A percentile compares a stretch with the other conserved stretches of the same genome.
Conservation (phyloP, 2,888 invertebrate genomes). For the Drosophila anomalata region DNA sequence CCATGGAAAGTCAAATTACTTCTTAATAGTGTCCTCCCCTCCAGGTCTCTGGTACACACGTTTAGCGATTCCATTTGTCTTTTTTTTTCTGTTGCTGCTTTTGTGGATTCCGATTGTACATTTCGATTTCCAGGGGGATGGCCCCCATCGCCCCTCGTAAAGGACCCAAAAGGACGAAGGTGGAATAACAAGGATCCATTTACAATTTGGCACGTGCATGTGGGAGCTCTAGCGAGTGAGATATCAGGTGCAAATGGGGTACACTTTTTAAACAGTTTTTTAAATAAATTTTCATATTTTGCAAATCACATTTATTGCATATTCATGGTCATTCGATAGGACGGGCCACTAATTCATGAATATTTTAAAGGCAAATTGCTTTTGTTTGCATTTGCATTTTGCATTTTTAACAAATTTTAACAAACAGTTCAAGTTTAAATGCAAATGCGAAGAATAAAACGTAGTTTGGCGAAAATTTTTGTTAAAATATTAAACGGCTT, state of each 20-base stretch:
- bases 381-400: conserved; percentile 55
- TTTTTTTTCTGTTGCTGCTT: not conserved
- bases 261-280: conserved; percentile 16
- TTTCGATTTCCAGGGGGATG: conserved; percentile 25
- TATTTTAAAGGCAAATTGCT: conserved; percentile 71
- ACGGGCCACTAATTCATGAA: conserved; percentile 58
- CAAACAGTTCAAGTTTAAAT: conserved; percentile 44
- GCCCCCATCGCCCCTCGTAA: not conserved
- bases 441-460: conserved; percentile 18
- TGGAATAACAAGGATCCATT: conserved; percentile 54
- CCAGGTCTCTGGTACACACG: conserved; percentile 11
- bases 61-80: conserved; percentile 35
- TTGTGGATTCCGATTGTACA: conserved; percentile 35
- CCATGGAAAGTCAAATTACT: conserved; percentile 23
- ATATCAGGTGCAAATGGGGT: conserved; percentile 46
- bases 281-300: conserved; percentile 15
- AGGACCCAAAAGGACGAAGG: conserved; percentile 5
- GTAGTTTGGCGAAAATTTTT: conserved; percentile 31
- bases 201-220: conserved; percentile 62
- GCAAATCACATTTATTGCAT: conserved; percentile 62
- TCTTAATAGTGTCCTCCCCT: conserved; percentile 11
- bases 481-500: conserved; percentile 35
- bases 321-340: conserved; percentile 59
- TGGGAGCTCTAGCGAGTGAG: not conserved
- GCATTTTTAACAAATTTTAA: conserved; percentile 30